These are phyloP conservation scores for Platycnemis pennipes DNA, from an alignment of 2,888 invertebrate species.

Conservation along the genomic window DNA sequence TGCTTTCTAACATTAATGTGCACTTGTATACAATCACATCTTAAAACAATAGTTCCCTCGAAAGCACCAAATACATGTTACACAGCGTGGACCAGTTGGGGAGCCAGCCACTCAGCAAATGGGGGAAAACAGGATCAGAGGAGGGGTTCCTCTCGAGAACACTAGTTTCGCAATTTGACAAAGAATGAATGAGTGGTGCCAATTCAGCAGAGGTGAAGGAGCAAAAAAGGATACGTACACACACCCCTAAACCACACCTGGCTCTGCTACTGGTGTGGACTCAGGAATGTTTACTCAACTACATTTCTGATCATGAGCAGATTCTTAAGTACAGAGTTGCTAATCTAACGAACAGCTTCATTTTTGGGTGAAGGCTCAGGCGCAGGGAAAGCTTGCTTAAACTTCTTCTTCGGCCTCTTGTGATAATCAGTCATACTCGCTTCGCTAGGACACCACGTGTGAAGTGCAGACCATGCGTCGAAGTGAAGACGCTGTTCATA, in stretches of 20 bases:
- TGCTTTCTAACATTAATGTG: constrained; percentile 62
- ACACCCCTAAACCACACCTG: constrained; percentile 67
- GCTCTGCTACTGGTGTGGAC: constrained; percentile 65
- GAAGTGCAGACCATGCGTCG: no score
- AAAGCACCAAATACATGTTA: constrained; percentile 68
- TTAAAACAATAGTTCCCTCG: constrained; percentile 65
- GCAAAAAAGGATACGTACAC: constrained; percentile 46
- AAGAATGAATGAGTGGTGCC: constrained; percentile 63
- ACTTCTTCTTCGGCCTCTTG: constrained; percentile 66
- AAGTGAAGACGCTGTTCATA: no score
- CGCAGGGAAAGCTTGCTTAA: constrained; percentile 64
- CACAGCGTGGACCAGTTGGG: constrained; percentile 67
- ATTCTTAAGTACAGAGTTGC: constrained; percentile 56
- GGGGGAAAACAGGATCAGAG: constrained; percentile 40
- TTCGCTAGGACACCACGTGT: no score
- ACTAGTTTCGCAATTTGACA: constrained; percentile 50
- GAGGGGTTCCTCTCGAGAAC: constrained; percentile 45
- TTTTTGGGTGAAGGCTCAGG: constrained; percentile 46
- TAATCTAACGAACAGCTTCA: constrained; percentile 62
- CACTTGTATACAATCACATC: constrained; percentile 64
- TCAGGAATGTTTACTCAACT: constrained; percentile 67
- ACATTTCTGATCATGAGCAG: constrained; percentile 62
- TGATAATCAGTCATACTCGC: no score
- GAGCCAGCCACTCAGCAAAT: constrained; percentile 57
- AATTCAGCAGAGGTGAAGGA: constrained; percentile 60